Evolutionary conservation across 2,888 invertebrate genomes (phyloP), one percentile per base, ranked within the genome.

Genomic region (Spatulosminthurus flaviceps): DNA sequence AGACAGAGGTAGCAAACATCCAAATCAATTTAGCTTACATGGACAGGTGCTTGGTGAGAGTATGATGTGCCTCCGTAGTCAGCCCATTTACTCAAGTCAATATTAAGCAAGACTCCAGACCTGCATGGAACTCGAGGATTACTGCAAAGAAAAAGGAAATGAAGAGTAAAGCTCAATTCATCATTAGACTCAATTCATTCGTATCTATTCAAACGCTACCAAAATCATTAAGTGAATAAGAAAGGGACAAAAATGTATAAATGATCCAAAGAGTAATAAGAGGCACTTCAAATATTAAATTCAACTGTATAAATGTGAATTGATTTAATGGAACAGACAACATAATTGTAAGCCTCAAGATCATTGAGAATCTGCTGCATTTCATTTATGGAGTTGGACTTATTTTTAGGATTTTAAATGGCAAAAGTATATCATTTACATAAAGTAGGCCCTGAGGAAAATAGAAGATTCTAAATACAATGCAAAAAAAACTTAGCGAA

Each of bases 91-190:
- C 92, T 92, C 86, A 96, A 91, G 88, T 96, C 96, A 86, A 96
- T 93, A 80, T 92, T 91, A 19, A 96, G 95, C 81, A 96, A 91
- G 73, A 96, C 91, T 83, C 95, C 95, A 86, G 95, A 95, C 88
- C 93, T 92, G 88, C 96, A 96, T 11, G 96, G 95, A 83, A 96
- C 95, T 86, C 96, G 91, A n/a, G 96, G 96, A 88, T 96, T 96
- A 86, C 96, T 96, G 88, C 43, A 89, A 84, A 82, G 21, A 60
- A 16, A 51, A 51, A 51, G 51, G 51, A 51, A 51, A n/a, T 19
- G n/a, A n/a, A 51, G 16, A 51, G n/a, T 2, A n/a, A 51, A 51
- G 2, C 5, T 51, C 51, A 51, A 51, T 51, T 51, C 51, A 1
- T 51, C 16, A 51, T 51, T 51, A 51, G 51, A 19, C 16, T 51